Evolutionary conservation across 2,113 vertebrate genomes (phyloP).

Genomic region (Prunella fulvescens): DNA sequence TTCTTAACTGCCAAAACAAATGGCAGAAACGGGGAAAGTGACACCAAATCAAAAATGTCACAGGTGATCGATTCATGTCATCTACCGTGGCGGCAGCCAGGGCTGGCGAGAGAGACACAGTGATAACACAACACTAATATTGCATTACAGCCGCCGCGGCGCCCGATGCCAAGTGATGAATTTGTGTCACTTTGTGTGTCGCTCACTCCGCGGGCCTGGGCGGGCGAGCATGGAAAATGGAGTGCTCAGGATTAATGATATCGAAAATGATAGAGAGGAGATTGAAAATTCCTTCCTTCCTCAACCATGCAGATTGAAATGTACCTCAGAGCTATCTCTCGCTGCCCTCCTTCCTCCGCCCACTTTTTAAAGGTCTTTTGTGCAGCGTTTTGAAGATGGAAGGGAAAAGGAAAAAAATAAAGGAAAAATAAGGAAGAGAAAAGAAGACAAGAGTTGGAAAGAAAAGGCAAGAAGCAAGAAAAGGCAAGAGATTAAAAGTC

Average conservation of each 20-base stretch:
- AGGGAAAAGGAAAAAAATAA: not conserved
- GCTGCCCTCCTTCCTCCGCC: slow-evolving; percentile 55
- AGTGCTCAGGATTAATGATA: slow-evolving; percentile 98
- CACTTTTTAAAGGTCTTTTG: slow-evolving; percentile 46
- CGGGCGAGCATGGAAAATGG: slow-evolving; percentile 95
- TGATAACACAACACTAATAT: slow-evolving; percentile 96
- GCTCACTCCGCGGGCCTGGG: slow-evolving; percentile 85
- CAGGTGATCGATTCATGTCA: slow-evolving; percentile 99
- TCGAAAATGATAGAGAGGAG: slow-evolving; percentile 99
- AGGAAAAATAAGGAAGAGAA: fast-evolving
- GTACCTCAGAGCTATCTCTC: slow-evolving; percentile 81
- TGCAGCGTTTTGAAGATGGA: not conserved
- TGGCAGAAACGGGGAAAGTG: slow-evolving; percentile 92
- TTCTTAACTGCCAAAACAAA: slow-evolving; percentile 99
- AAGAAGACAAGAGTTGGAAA: fast-evolving
- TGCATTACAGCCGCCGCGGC: slow-evolving; percentile 83
- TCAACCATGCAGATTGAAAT: slow-evolving; percentile 91
- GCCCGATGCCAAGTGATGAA: slow-evolving; percentile 81
- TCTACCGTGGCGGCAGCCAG: slow-evolving; percentile 77
- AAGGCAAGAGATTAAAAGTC: fast-evolving
- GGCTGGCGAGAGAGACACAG: slow-evolving; percentile 69
- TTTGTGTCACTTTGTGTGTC: slow-evolving; percentile 88
- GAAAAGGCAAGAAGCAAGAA: fast-evolving
- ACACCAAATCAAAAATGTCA: slow-evolving; percentile 99
- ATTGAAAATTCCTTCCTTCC: slow-evolving; percentile 97